Percentiles rank a stretch among this genome's conserved stretches.
These are phyloP conservation scores for Linepithema humile DNA, from an alignment of 1,140 invertebrate species.

Conservation along the genomic window DNA sequence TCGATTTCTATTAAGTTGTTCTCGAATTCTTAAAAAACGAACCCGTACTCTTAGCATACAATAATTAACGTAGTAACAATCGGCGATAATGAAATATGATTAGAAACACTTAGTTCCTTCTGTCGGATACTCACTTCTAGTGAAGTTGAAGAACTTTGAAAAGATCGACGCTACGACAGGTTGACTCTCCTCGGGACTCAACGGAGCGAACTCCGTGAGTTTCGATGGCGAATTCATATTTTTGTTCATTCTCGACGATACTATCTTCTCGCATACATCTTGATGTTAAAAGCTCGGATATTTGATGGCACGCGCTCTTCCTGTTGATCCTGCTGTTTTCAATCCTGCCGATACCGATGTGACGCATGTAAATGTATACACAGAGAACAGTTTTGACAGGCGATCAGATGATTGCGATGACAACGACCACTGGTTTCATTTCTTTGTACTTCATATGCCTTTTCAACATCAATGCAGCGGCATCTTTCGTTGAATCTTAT, in stretches of 20 bases:
- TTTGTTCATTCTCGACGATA: slow-evolving; percentile 85
- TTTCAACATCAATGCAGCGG: too few species aligned
- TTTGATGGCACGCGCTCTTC: background rate
- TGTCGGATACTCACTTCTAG: slow-evolving; percentile 73
- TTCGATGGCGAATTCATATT: slow-evolving; percentile 89
- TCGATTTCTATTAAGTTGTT: too few species aligned
- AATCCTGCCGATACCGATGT: background rate
- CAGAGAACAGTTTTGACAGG: slow-evolving; percentile 8
- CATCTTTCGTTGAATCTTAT: too few species aligned
- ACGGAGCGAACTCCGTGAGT: slow-evolving; percentile 91
- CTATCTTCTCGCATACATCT: slow-evolving; percentile 59
- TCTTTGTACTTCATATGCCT: too few species aligned
- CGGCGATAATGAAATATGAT: background rate
- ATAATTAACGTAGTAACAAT: background rate
- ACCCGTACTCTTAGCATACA: too few species aligned
- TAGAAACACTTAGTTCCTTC: background rate
- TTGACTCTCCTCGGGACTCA: slow-evolving; percentile 87
- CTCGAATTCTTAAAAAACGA: too few species aligned
- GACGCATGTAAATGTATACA: background rate
- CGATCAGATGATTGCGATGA: slow-evolving; percentile 27
- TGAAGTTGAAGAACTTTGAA: slow-evolving; percentile 86
- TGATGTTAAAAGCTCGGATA: background rate
- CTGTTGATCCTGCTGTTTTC: background rate
- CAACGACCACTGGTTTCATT: background rate
- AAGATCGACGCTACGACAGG: slow-evolving; percentile 86